phyloP scores from a whole-genome alignment of 2,888 invertebrate species.

The Thymelicus lineola region DNA sequence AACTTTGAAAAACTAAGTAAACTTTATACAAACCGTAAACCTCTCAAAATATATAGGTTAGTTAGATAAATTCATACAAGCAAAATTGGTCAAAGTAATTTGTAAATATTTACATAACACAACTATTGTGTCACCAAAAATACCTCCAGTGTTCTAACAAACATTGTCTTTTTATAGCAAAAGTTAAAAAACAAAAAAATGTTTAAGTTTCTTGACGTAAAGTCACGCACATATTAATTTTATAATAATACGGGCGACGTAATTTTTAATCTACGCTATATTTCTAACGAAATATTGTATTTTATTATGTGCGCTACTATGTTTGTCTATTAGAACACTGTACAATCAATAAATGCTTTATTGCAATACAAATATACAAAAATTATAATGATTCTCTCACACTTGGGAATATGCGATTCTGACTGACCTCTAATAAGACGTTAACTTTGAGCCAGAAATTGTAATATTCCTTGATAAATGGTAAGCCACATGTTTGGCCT shows the following conservation, averaged over 20 bases:
- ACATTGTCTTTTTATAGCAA: neutral
- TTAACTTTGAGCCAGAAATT: too few species aligned
- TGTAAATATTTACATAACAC: conserved; percentile 12
- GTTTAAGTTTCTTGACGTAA: neutral
- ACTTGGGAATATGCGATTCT: too few species aligned
- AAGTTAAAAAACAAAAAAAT: neutral
- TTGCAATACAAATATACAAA: neutral
- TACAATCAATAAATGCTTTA: neutral
- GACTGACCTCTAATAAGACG: too few species aligned
- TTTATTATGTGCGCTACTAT: neutral
- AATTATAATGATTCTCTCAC: too few species aligned
- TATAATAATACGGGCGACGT: too few species aligned
- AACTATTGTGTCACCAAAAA: neutral
- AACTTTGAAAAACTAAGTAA: neutral
- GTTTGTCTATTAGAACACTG: neutral
- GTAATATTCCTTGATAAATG: too few species aligned
- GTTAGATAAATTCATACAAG: conserved; percentile 31
- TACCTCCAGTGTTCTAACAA: conserved; percentile 1
- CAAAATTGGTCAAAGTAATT: conserved; percentile 20
- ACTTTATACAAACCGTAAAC: conserved; percentile 22
- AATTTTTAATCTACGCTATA: too few species aligned
- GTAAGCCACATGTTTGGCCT: neutral
- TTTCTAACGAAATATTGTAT: too few species aligned
- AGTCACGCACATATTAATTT: neutral
- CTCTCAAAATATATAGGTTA: neutral